Evolutionary conservation across 2,797 vertebrate species (phyloP), one percentile per base, ranked within the genome.

Genomic region (Avahi laniger): DNA sequence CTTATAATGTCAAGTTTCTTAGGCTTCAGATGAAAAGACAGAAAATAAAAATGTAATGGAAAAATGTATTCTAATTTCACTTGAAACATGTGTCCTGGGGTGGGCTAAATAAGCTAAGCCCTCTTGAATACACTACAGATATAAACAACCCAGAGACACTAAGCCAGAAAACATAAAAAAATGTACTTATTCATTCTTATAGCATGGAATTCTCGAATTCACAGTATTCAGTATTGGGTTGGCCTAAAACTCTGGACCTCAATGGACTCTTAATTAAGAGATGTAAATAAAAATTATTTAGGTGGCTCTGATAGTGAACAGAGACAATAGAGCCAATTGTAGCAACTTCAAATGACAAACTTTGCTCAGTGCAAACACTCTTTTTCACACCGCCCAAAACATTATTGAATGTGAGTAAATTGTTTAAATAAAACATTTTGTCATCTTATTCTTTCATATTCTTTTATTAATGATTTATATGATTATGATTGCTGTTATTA

Each of bases 11-110:
- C 67, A 82, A 90, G 11, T 95, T 97, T 69, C 72, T 91, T 69
- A 79, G 75, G 54, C 63, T 93, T 89, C 46, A 95, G 35, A 81
- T 96, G 61, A 96, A 97, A 97, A 78, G 38, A 91, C 33, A 90
- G 61, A 94, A 95, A 73, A 89, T 91, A 96, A 97, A 97, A 97
- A 93, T 67, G 17, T 92, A 89, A 89, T 85, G 38, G 50, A 48
- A 80, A 75, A 95, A 95, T 69, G 46, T 82, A 82, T 92, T 89
- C 75, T 97, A 65, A 89, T 96, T 94, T 83, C 38, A 75, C 87
- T 78, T 80, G 59, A 86, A 91, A 92, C 30, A 0, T 46, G 13
- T 81, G 22, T 92, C 63, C 24, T 80, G 14, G 0, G 10, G 22
- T 91, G 52, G 59, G 57, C 26, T 96, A 96, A 96, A 92, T 94